Evolutionary conservation across 2,888 invertebrate genomes (phyloP), one percentile per base, ranked within the genome.

Genomic region (Graphium colonna): DNA sequence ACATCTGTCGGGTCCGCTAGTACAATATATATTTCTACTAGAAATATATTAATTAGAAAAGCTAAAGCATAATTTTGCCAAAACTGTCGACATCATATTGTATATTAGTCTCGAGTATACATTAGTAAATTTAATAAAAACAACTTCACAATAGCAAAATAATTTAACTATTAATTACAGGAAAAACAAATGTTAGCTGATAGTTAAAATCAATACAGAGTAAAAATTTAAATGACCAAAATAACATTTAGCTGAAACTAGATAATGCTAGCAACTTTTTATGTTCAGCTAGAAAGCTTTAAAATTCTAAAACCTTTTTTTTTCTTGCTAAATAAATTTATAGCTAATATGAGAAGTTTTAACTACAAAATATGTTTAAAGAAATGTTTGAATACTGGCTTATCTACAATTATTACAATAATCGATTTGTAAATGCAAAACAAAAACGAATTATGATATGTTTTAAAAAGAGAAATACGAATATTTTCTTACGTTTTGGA

Each of bases 271-370:
- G 13, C 9, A n/a, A n/a, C n/a, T 36, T n/a, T 7, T 47, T 38
- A 47, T 12, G 38, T 13, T 18, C 12, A 10, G 12, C 38, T 47
- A 47, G 26, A 13, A 47, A 47, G 47, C 47, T 15, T 21, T 3
- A 26, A 47, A 39, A 36, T 17, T 33, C 33, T 33, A 33, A 28
- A n/a, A n/a, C n/a, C n/a, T n/a, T n/a, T n/a, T n/a, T n/a, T n/a
- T n/a, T n/a, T n/a, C n/a, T n/a, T n/a, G n/a, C n/a, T n/a, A n/a
- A n/a, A n/a, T n/a, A n/a, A n/a, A n/a, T n/a, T n/a, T n/a, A n/a
- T n/a, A n/a, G n/a, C n/a, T 21, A 5, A 21, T 21, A 21, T 21
- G 5, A 5, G 21, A 21, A 21, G 3, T 36, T 36, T 36, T 12
- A 36, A 13, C 36, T 36, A 36, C 36, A 12, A 36, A n/a, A 31